Conservation (phyloP, 2,113 vertebrate species). For the Peromyscus polionotus region DNA sequence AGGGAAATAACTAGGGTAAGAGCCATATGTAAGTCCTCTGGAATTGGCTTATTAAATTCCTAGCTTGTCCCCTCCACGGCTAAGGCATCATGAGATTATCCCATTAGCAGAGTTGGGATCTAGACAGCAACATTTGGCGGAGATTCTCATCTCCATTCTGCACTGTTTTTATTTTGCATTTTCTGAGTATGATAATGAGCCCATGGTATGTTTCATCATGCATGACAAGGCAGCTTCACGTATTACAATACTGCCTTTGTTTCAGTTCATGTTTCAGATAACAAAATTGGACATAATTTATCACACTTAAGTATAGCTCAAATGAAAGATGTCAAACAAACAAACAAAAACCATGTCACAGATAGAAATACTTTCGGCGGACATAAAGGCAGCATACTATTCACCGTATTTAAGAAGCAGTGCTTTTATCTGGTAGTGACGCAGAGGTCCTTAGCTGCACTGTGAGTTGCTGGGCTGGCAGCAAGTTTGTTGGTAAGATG, state of each 20-base stretch:
- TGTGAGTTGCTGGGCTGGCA: not conserved
- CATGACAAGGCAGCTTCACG: not conserved
- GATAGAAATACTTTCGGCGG: not conserved
- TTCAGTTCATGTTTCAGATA: constrained; percentile 51
- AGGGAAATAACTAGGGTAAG: not conserved
- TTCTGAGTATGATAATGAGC: not conserved
- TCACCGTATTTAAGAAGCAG: constrained; percentile 12
- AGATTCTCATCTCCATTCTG: not conserved
- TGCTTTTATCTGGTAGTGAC: not conserved
- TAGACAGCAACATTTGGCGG: not conserved
- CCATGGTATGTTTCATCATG: not conserved
- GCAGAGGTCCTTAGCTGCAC: not conserved
- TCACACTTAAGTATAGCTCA: constrained; percentile 6
- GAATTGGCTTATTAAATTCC: constrained; percentile 30
- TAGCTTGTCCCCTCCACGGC: not conserved
- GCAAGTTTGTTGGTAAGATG: not conserved
- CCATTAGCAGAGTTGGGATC: not conserved
- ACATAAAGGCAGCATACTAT: not conserved
- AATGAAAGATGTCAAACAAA: constrained; percentile 31
- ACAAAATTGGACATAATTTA: constrained; percentile 58
- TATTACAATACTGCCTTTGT: constrained; percentile 32
- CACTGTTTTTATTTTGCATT: not conserved
- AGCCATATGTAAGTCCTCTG: not conserved
- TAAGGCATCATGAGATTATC: not conserved
- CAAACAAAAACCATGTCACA: not conserved